Conservation (phyloP, 2,888 invertebrate genomes). For the Rhorus exstirpatorius region DNA sequence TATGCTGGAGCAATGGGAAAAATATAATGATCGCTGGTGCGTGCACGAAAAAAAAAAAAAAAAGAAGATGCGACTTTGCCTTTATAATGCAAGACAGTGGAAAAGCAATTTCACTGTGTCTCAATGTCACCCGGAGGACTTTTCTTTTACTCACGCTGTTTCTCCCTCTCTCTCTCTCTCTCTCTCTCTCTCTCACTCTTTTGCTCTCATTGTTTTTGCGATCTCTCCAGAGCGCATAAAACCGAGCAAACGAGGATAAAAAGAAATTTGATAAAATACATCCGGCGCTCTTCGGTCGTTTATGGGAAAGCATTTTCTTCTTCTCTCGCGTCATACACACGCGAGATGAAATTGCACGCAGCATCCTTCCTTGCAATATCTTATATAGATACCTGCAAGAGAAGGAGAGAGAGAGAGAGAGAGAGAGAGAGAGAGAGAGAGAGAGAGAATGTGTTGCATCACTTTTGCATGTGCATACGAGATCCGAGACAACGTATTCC, state of each 20-base stretch:
- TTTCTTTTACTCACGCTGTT: slow-evolving; percentile 10
- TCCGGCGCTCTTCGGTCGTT: slow-evolving; percentile 60
- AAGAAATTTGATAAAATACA: slow-evolving; percentile 66
- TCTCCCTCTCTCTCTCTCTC: slow-evolving; percentile 11
- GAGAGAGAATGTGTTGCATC: slow-evolving; percentile 50
- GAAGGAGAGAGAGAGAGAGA: slow-evolving; percentile 7
- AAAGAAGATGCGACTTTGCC: slow-evolving; percentile 1
- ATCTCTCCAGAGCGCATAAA: slow-evolving; percentile 19
- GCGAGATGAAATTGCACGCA: slow-evolving; percentile 36
- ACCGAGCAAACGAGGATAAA: slow-evolving; percentile 45
- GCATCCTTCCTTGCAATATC: slow-evolving; percentile 3
- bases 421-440: neutral
- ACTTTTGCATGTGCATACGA: slow-evolving; percentile 48
- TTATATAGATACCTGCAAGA: neutral
- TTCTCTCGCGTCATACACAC: slow-evolving; percentile 12
- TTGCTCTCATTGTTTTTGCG: slow-evolving; percentile 4
- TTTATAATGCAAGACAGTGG: slow-evolving; percentile 58
- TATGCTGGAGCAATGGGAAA: neutral
- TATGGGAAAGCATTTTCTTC: slow-evolving; percentile 64
- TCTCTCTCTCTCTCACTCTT: no score
- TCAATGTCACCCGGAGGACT: slow-evolving; percentile 57
- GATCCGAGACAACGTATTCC: slow-evolving; percentile 58
- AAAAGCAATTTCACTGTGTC: slow-evolving; percentile 66
- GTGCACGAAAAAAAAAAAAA: neutral
- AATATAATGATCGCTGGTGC: slow-evolving; percentile 12